Conservation (phyloP, 2,113 vertebrate species). For the Otocyon megalotis region DNA sequence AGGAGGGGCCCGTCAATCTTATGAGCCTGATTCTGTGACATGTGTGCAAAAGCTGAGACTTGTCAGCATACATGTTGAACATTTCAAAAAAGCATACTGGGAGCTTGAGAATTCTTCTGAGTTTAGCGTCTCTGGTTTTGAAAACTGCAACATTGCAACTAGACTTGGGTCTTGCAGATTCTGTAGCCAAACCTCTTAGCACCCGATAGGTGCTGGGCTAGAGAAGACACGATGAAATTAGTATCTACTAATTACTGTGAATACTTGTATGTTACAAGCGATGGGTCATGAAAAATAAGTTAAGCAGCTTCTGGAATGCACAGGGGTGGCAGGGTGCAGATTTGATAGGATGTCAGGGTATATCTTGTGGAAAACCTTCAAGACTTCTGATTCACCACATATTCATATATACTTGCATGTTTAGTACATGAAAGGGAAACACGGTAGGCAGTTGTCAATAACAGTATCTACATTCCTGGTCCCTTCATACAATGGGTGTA, state of each 20-base stretch:
- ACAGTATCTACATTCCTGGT: neutral
- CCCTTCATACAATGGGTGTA: neutral
- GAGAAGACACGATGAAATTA: too few species aligned
- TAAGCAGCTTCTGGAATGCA: too few species aligned
- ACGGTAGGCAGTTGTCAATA: neutral
- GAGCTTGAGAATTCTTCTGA: neutral
- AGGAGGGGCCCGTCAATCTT: rapidly evolving
- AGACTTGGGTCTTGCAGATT: neutral
- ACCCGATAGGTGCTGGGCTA: too few species aligned
- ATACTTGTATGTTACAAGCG: too few species aligned
- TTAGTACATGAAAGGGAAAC: neutral
- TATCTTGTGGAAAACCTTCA: neutral
- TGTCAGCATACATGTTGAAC: neutral
- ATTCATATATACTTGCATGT: neutral
- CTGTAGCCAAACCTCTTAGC: too few species aligned
- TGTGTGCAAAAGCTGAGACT: neutral
- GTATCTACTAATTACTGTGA: too few species aligned
- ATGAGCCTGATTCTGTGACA: neutral
- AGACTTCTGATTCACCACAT: neutral
- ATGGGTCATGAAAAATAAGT: too few species aligned
- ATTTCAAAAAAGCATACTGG: rapidly evolving
- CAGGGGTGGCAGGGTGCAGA: too few species aligned
- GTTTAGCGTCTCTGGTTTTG: neutral
- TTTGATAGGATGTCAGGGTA: neutral
- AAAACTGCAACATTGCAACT: neutral